phyloP scores from a whole-genome alignment of 2,888 invertebrate species.

The Endotricha flammealis region DNA sequence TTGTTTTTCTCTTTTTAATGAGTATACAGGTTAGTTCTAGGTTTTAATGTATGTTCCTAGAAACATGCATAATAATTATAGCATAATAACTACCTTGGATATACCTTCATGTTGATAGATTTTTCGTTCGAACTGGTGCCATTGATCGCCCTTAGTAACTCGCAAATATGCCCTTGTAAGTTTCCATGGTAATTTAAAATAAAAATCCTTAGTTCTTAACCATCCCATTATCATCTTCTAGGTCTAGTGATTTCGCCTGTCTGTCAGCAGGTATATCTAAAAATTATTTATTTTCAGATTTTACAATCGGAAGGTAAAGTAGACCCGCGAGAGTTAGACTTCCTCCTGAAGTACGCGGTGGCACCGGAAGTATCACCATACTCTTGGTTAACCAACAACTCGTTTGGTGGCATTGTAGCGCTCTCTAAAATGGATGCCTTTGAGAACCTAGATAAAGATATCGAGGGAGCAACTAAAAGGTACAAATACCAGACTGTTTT shows the following conservation, averaged over 20 bases:
- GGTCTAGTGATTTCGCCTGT: no score
- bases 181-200: no score
- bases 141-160: no score
- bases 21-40: slow-evolving; percentile 84
- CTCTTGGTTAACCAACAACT: slow-evolving; percentile 87
- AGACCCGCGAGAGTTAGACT: slow-evolving; percentile 87
- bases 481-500: slow-evolving; percentile 17
- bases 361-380: slow-evolving; percentile 86
- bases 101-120: no score
- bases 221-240: no score
- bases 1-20: slow-evolving; percentile 93
- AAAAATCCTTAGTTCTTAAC: no score
- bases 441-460: slow-evolving; percentile 91
- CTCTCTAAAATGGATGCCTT: slow-evolving; percentile 88
- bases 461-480: slow-evolving; percentile 92
- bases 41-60: background rate
- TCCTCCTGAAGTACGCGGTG: slow-evolving; percentile 90
- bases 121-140: no score
- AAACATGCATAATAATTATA: no score
- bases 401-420: slow-evolving; percentile 91
- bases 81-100: no score
- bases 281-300: slow-evolving; percentile 32
- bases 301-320: slow-evolving; percentile 80
- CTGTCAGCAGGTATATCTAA: no score
- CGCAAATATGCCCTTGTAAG: no score